Percentiles rank a stretch among this genome's conserved stretches.
These are phyloP conservation scores for Caradrina kadenii DNA, from an alignment of 2,888 invertebrate species.

Conservation along the genomic window DNA sequence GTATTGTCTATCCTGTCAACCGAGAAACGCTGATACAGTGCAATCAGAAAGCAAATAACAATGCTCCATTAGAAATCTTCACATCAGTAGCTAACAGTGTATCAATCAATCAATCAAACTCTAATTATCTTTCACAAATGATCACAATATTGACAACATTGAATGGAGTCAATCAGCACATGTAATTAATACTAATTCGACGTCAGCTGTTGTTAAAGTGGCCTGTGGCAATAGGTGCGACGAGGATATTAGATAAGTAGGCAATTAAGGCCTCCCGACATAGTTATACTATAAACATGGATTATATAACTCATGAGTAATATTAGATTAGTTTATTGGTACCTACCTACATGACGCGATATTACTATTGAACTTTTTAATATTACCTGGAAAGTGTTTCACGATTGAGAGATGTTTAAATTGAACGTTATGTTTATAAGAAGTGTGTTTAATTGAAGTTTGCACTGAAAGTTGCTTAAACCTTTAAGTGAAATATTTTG, in stretches of 20 bases:
- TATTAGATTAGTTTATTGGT: constrained; percentile 35
- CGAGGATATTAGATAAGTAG: constrained; percentile 47
- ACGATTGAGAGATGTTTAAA: not conserved
- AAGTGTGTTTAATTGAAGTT: too few relatives aligned
- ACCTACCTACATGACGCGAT: not conserved
- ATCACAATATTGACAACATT: constrained; percentile 65
- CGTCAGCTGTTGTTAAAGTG: constrained; percentile 58
- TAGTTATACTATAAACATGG: constrained; percentile 23
- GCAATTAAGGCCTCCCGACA: constrained; percentile 34
- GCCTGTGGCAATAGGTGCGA: constrained; percentile 33
- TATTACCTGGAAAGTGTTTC: not conserved
- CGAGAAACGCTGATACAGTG: not conserved
- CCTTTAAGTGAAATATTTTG: too few relatives aligned
- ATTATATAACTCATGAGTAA: constrained; percentile 30
- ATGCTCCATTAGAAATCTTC: constrained; percentile 16
- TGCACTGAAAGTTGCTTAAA: too few relatives aligned
- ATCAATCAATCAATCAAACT: constrained; percentile 56
- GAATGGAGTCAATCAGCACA: constrained; percentile 61
- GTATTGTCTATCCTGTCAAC: not conserved
- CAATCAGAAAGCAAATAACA: constrained; percentile 33
- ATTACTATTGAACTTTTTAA: not conserved
- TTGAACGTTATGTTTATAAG: too few relatives aligned
- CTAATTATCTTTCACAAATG: constrained; percentile 53
- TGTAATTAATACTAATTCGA: constrained; percentile 64
- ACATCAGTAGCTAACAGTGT: constrained; percentile 33